phyloP scores from a whole-genome alignment of 2,113 vertebrate species.

The Felis chaus region DNA sequence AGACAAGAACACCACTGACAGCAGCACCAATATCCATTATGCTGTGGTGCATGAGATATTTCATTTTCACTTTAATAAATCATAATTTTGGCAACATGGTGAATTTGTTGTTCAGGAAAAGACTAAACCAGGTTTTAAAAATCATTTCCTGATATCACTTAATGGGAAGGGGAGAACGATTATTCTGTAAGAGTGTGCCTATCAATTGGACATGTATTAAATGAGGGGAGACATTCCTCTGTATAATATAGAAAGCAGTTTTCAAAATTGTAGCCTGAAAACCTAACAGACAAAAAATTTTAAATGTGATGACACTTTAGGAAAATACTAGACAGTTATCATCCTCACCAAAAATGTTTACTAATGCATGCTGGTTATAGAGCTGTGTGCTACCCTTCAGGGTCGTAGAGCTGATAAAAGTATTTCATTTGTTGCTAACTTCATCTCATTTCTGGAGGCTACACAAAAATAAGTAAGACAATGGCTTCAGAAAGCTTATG shows the following conservation, averaged over 20 bases:
- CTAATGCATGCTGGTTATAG: background rate
- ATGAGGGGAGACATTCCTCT: background rate
- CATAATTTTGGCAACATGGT: background rate
- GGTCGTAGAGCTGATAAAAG: background rate
- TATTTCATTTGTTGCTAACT: background rate
- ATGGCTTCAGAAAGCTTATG: background rate
- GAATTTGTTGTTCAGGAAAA: slow-evolving; percentile 9
- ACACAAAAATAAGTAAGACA: background rate
- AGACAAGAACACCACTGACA: background rate
- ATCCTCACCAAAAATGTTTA: background rate
- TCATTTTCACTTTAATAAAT: slow-evolving; percentile 62
- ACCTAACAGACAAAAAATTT: background rate
- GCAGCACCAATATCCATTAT: slow-evolving; percentile 17
- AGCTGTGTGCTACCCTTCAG: background rate
- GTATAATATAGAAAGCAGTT: background rate
- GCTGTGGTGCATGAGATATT: background rate
- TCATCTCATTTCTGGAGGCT: background rate
- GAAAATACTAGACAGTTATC: background rate
- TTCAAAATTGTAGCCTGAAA: background rate
- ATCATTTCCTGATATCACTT: slow-evolving; percentile 10
- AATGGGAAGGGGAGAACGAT: background rate
- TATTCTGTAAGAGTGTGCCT: background rate
- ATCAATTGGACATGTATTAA: background rate
- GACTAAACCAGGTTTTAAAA: slow-evolving; percentile 32
- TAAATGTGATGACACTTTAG: background rate